phyloP scores from a whole-genome alignment of 2,113 vertebrate genomes.

The Lates calcarifer region DNA sequence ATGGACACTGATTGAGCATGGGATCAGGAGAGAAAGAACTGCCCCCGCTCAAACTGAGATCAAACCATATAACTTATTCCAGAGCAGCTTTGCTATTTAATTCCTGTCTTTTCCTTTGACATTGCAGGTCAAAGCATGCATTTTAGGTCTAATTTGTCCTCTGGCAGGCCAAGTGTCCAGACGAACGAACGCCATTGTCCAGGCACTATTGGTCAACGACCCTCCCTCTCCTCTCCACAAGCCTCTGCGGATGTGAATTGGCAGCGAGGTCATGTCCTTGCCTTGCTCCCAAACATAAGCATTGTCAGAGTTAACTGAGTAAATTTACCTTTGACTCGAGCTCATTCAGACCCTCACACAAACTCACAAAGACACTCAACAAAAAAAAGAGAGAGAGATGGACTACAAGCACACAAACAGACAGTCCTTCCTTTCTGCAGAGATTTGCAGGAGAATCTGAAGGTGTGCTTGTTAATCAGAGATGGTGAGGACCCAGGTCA shows the following conservation, averaged over 20 bases:
- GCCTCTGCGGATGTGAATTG: constrained; percentile 73
- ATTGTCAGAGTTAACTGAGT: constrained; percentile 82
- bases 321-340: constrained; percentile 83
- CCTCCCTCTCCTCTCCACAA: constrained; percentile 55
- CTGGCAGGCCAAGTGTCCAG: background rate
- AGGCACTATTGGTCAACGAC: constrained; percentile 54
- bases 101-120: constrained; percentile 9
- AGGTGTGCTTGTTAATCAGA: constrained; percentile 75
- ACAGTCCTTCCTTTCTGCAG: constrained; percentile 52
- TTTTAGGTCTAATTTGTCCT: constrained; percentile 39
- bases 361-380: constrained; percentile 55
- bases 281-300: constrained; percentile 81
- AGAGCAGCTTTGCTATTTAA: background rate
- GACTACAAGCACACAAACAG: constrained; percentile 59
- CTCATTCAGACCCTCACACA: constrained; percentile 74
- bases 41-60: background rate
- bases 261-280: constrained; percentile 82
- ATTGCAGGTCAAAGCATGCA: background rate
- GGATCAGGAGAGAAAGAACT: background rate
- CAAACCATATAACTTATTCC: background rate
- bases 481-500: constrained; percentile 72
- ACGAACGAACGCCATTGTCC: constrained; percentile 59
- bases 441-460: constrained; percentile 59
- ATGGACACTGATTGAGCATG: background rate
- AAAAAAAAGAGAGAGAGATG: constrained; percentile 60